Conservation (phyloP, 2,888 invertebrate species). For the Drosophila barbarae region DNA sequence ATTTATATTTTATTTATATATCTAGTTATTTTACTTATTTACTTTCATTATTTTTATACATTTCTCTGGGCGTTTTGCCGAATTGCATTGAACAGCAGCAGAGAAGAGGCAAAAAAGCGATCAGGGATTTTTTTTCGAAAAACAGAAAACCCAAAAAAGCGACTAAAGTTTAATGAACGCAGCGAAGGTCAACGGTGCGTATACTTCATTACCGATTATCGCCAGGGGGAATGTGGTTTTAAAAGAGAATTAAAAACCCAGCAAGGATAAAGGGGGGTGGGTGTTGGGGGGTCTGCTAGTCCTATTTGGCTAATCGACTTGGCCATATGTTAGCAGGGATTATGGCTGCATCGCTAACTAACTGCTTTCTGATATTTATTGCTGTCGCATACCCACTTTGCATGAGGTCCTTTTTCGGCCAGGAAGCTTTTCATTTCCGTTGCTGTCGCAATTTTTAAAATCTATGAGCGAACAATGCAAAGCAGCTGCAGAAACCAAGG, state of each 20-base stretch:
- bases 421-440: conserved; percentile 77
- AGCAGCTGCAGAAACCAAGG: conserved; percentile 43
- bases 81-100: conserved; percentile 40
- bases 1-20: too few relatives aligned
- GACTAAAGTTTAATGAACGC: conserved; percentile 49
- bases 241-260: neutral
- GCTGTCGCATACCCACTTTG: conserved; percentile 45
- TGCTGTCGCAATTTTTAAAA: conserved; percentile 76
- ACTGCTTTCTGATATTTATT: conserved; percentile 54
- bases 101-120: conserved; percentile 15
- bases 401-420: conserved; percentile 33
- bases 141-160: conserved; percentile 6
- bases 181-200: conserved; percentile 55
- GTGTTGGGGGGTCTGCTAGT: neutral
- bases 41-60: conserved; percentile 46
- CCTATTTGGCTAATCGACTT: conserved; percentile 53
- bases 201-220: conserved; percentile 51
- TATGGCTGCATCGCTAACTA: conserved; percentile 40
- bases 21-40: neutral
- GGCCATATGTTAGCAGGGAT: conserved; percentile 70
- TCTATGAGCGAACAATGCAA: conserved; percentile 74
- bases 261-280: neutral
- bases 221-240: neutral
- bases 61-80: conserved; percentile 56
- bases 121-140: conserved; percentile 24